Base-by-base conservation (phyloP, 2,888 invertebrate species). In the Cryptops parisi region DNA sequence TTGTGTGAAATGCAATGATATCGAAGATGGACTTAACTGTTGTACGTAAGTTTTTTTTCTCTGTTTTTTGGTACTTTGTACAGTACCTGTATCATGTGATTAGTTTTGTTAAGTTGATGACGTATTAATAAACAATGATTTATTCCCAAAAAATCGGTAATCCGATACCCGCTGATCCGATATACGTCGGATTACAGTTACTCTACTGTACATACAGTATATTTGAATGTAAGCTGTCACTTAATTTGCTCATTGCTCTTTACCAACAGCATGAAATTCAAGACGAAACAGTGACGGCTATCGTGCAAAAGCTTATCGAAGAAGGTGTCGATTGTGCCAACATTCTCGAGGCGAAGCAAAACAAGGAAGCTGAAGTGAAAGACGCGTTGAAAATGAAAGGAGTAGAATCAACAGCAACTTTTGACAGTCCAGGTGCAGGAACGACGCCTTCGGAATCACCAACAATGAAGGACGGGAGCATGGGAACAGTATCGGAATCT, bases 261-360 rank as follows among this genome's bases (percentile, higher is more conserved):
- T 33, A 33, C 9, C 33, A 33, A 21, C 48, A 48, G n/a, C 27
- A 46, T 27, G 46, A 46, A 38, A 19, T 48, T 5, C 48, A 48
- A 15, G 48, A 48, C n/a, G 33, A 9, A 12, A 33, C 33, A 12
- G 2, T 48, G 5, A 48, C 2, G 5, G 48, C 26, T 19, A 38
- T 48, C 9, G 2, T 48, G 2, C 19, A 48, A 1, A 50, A 50
- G 24, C 38, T 50, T 39, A 23, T 39, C 1, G 50, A 50, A 9
- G 41, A 39, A 24, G 50, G 50, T 24, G 23, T 50, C 41, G 50
- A 50, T 24, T 39, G 23, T n/a, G 40, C n/a, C 5, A 22, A 39
- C 15, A 50, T 50, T 5, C 2, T 27, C 19, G 38, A 9, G 2
- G 12, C 19, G 12, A 48, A 48, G 38, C 17, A 1, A 27, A 22